phyloP scores from a whole-genome alignment of 2,797 vertebrate species.

The Falco biarmicus region DNA sequence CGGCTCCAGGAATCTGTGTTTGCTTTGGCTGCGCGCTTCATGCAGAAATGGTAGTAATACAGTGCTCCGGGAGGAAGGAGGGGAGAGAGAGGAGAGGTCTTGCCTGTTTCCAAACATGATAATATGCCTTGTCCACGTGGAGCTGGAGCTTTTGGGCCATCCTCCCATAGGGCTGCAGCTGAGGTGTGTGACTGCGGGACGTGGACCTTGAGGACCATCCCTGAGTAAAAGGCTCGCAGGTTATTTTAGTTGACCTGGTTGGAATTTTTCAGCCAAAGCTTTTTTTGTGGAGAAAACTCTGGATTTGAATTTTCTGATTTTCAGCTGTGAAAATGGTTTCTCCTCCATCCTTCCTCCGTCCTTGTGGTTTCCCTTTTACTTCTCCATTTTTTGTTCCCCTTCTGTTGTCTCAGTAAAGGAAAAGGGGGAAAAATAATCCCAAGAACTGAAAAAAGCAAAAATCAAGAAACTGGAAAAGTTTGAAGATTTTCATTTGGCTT shows the following conservation, averaged over 20 bases:
- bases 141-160: not conserved
- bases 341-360: not conserved
- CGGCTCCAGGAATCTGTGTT: slow-evolving; percentile 44
- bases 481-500: not conserved
- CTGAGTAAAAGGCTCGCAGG: not conserved
- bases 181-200: not conserved
- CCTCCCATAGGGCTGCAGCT: not conserved
- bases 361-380: not conserved
- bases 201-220: not conserved
- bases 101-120: not conserved
- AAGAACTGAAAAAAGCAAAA: not conserved
- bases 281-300: not conserved
- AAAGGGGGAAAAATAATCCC: not conserved
- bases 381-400: not conserved
- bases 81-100: not conserved
- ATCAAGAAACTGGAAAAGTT: not conserved
- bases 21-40: slow-evolving; percentile 58
- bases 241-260: not conserved
- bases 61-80: not conserved
- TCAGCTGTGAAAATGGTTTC: not conserved
- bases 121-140: not conserved
- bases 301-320: not conserved
- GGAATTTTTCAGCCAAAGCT: not conserved
- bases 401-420: not conserved
- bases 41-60: slow-evolving; percentile 16